Evolutionary conservation across 1,140 invertebrate genomes (phyloP), one percentile per base, ranked within the genome.

Genomic region (Dolichoris vasculosae): DNA sequence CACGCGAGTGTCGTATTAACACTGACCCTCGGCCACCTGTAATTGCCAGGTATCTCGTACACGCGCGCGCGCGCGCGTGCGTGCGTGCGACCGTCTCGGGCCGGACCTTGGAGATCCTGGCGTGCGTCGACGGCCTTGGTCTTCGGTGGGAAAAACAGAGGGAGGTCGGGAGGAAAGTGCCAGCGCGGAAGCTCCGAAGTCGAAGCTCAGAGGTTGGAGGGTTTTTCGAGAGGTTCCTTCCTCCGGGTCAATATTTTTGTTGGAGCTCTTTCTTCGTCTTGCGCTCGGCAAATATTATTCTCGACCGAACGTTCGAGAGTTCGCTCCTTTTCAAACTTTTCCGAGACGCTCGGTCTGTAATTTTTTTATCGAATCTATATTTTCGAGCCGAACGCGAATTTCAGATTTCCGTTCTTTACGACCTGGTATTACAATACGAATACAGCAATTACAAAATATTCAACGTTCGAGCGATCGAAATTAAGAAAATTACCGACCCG

Each of bases 1-100:
- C 84, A 85, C 78, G 84, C 84, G 78, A 85, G 11, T 43, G 55
- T 64, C 38, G n/a, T 71, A 85, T 85, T 85, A 85, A 48, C 78
- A 71, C 77, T 85, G 84, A 85, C 84, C 84, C 84, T 85, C 77
- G 78, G 23, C 40, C 55, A 64, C n/a, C 26, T 59, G 55, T 59
- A 59, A 59, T 59, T 76, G 82, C 71, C 38, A 43, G 43, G 23
- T 26, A 26, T 32, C 71, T 43, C 80, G 80, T 69, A 11, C 26
- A 59, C 40, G 43, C 13, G 32, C 11, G 38, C n/a, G 59, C 35
- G 63, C 23, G 35, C 35, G 35, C 23, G 38, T 48, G 38, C 40
- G 40, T 46, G 73, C 63, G 26, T 51, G 43, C 63, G 40, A 46
- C 73, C n/a, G n/a, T n/a, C 30, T 82, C 51, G 82, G 0, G 38